Percentiles rank a stretch among this genome's conserved stretches.
phyloP scores from a whole-genome alignment of 2,113 vertebrate genomes.

The Helogale parvula region DNA sequence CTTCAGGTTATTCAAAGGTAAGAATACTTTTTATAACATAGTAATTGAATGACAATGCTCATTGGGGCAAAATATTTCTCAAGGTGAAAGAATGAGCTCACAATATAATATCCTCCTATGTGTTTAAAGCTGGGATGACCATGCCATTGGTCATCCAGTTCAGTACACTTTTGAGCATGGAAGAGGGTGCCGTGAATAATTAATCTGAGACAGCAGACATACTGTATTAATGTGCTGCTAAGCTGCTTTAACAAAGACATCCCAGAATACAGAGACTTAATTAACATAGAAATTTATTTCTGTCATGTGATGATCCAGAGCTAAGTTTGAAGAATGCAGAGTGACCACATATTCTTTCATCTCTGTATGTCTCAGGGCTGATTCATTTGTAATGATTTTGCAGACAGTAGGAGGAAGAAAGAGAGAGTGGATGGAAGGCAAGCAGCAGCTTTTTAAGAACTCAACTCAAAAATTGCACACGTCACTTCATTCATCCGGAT shows the following conservation, averaged over 20 bases:
- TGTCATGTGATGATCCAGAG: not conserved
- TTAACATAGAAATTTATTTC: not conserved
- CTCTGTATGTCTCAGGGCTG: not conserved
- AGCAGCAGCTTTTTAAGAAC: not conserved
- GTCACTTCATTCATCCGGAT: not conserved
- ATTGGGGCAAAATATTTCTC: not conserved
- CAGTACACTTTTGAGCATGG: not conserved
- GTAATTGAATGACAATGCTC: conserved; percentile 21
- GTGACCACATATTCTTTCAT: not conserved
- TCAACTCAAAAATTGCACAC: not conserved
- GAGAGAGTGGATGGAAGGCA: not conserved
- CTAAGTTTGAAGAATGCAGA: not conserved
- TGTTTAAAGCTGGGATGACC: not conserved
- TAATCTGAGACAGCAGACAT: not conserved
- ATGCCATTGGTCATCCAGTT: not conserved
- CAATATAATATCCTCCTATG: not conserved
- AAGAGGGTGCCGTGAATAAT: not conserved
- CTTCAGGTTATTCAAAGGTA: conserved; percentile 58
- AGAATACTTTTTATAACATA: conserved; percentile 30
- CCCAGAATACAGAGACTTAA: not conserved
- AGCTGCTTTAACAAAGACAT: not conserved
- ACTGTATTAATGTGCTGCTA: not conserved
- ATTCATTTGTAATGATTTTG: not conserved
- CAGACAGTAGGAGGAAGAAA: not conserved
- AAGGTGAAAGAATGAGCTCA: not conserved